Conservation (phyloP, 2,113 vertebrate genomes). For the Neopipo cinnamomea region DNA sequence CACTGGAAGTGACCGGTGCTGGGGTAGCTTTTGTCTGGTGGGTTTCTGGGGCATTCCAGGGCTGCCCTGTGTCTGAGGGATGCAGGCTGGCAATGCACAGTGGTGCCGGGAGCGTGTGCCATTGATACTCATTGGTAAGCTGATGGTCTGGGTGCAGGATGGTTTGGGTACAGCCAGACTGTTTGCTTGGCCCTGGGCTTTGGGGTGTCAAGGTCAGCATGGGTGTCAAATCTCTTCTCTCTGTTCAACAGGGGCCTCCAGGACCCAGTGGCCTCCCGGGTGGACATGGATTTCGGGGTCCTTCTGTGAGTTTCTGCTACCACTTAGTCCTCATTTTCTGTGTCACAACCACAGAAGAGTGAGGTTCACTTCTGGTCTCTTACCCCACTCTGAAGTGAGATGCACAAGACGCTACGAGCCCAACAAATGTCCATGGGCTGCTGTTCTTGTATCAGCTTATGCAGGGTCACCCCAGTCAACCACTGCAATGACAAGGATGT, state of each 20-base stretch:
- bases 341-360: background rate
- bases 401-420: background rate
- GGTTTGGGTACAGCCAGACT: background rate
- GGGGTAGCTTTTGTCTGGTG: background rate
- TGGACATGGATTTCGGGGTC: constrained; percentile 85
- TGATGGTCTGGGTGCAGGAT: background rate
- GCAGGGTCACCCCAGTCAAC: background rate
- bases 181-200: background rate
- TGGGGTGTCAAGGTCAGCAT: background rate
- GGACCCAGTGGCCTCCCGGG: constrained; percentile 90
- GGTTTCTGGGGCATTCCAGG: background rate
- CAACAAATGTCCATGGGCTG: accelerated
- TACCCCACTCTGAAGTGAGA: background rate
- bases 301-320: constrained; percentile 78
- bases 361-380: background rate
- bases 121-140: accelerated
- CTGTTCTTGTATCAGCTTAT: background rate
- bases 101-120: accelerated
- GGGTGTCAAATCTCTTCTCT: background rate
- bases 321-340: background rate
- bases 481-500: background rate
- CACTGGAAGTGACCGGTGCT: background rate
- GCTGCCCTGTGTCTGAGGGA: background rate
- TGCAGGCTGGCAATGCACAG: accelerated
- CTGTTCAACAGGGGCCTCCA: constrained; percentile 82